phyloP scores from a whole-genome alignment of 2,888 invertebrate species.

The Notodonta ziczac region DNA sequence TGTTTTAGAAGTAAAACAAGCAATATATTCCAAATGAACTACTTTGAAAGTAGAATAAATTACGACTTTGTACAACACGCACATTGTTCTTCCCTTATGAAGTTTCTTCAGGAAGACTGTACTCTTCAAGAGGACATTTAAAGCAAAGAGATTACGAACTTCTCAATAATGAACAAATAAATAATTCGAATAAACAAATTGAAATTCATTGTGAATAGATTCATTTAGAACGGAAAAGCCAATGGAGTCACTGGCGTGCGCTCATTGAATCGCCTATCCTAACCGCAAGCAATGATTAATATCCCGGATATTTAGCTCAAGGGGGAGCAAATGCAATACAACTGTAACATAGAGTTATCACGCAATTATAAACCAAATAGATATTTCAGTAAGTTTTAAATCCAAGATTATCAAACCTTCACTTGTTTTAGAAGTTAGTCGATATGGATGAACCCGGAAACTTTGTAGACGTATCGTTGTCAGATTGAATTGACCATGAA shows the following conservation, averaged over 20 bases:
- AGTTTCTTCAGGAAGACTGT: too few species aligned
- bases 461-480: too few species aligned
- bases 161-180: constrained; percentile 10
- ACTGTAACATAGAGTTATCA: constrained; percentile 23
- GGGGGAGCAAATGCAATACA: constrained; percentile 55
- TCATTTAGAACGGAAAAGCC: constrained; percentile 74
- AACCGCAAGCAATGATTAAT: constrained; percentile 77
- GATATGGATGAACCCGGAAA: too few species aligned
- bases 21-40: too few species aligned
- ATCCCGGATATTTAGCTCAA: constrained; percentile 73
- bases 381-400: too few species aligned
- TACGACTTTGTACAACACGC: too few species aligned
- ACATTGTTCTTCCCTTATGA: too few species aligned
- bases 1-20: too few species aligned
- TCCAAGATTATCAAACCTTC: not conserved
- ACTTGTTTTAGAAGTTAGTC: not conserved
- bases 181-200: constrained; percentile 49
- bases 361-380: not conserved
- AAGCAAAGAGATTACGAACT: constrained; percentile 7
- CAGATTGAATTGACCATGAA: too few species aligned
- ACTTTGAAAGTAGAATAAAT: too few species aligned
- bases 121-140: not conserved
- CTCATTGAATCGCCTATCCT: constrained; percentile 76
- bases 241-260: constrained; percentile 62
- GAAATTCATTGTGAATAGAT: constrained; percentile 66